Evolutionary conservation across 2,113 vertebrate genomes (phyloP).

Genomic region (Callopanchax toddi): DNA sequence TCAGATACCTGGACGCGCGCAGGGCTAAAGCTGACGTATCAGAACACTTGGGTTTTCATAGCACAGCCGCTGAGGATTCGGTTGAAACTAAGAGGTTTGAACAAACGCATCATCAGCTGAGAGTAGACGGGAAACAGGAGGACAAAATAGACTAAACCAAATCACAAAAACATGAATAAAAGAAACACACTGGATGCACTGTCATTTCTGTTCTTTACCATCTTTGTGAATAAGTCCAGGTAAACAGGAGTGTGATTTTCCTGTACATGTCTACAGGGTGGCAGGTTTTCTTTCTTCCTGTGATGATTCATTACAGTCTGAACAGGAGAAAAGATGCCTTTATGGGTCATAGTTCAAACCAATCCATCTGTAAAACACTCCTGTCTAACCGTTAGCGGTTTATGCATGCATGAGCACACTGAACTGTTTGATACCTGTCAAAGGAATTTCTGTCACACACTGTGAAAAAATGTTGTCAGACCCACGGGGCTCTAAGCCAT

Average conservation of each 20-base stretch:
- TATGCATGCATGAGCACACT: conserved; percentile 63
- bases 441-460: conserved; percentile 49
- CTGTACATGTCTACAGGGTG: conserved; percentile 9
- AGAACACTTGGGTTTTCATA: neutral
- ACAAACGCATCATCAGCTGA: conserved; percentile 27
- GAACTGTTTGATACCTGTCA: conserved; percentile 43
- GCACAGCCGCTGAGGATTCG: neutral
- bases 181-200: neutral
- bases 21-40: conserved; percentile 38
- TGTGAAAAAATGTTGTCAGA: conserved; percentile 63
- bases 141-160: conserved; percentile 71
- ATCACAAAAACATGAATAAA: conserved; percentile 12
- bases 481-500: conserved; percentile 38
- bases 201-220: neutral
- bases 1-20: conserved; percentile 75
- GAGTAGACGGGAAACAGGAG: conserved; percentile 28
- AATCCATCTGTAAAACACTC: conserved; percentile 32
- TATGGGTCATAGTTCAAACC: neutral
- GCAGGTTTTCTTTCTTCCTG: conserved; percentile 48
- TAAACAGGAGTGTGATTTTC: conserved; percentile 10
- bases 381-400: conserved; percentile 20
- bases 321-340: conserved; percentile 38
- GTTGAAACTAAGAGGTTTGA: conserved; percentile 16
- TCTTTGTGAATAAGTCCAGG: neutral
- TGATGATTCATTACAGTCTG: conserved; percentile 62